Evolutionary conservation across 2,797 vertebrate species (phyloP).

Genomic region (Hipposideros larvatus): DNA sequence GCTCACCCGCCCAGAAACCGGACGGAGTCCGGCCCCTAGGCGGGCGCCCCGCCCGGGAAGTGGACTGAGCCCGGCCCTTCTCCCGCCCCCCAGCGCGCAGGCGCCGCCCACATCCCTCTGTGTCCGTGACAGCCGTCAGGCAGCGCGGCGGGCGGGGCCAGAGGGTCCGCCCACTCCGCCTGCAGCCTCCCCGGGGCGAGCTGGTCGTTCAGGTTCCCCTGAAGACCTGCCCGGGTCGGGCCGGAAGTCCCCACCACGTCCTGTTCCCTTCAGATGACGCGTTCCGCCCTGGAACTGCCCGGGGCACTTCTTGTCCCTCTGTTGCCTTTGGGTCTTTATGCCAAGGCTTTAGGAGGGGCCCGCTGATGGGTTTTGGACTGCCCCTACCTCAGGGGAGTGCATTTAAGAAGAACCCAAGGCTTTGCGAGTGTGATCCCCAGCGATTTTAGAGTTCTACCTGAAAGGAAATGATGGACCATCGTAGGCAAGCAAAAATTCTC

Average conservation of each 20-base stretch:
- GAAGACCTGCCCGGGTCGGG: fast-evolving
- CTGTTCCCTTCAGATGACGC: neutral
- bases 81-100: neutral
- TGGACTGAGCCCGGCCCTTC: fast-evolving
- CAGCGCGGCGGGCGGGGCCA: fast-evolving
- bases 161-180: fast-evolving
- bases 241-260: neutral
- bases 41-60: neutral
- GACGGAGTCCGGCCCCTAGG: fast-evolving
- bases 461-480: neutral
- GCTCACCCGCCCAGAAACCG: fast-evolving
- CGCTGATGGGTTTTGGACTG: neutral
- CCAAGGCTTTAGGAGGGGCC: neutral
- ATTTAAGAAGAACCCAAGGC: neutral
- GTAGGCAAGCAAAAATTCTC: neutral
- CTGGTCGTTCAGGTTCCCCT: neutral
- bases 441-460: neutral
- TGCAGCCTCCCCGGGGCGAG: fast-evolving
- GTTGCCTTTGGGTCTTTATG: neutral
- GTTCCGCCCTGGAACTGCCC: neutral
- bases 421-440: neutral
- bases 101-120: fast-evolving
- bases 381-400: neutral
- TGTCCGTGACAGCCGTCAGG: fast-evolving
- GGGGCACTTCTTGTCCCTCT: fast-evolving